Base-by-base conservation (phyloP, 2,113 vertebrate genomes). In the Syrrhaptes paradoxus region DNA sequence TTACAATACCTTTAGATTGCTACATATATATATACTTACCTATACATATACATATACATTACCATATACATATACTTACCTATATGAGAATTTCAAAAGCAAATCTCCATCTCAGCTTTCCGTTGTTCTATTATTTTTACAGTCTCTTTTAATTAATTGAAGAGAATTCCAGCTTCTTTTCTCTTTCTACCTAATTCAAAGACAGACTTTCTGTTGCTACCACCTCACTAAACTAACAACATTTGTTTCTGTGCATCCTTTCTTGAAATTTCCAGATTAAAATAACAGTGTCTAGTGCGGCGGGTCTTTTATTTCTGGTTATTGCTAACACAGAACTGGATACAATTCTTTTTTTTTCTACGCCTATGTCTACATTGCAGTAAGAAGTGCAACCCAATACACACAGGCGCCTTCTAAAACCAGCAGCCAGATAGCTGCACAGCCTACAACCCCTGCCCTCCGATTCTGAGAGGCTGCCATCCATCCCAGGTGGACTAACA, bases 381-480 rank as follows among this genome's bases (percentile, higher is more conserved):
- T 16, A 28, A n/a, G 34, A 59, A 57, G 17, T 9, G 24, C 13
- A 52, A 24, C 32, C 48, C 68, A 26, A 24, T 1, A 19, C 51
- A 62, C 48, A 8, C 7, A 13, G 26, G 59, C 28, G 63, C 9
- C 26, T 61, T n/a, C 36, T 34, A 9, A 41, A 55, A 13, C 49
- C 55, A 41, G 68, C 36, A 55, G 67, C 61, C 13, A 41, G 41
- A 13, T 14, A 41, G 41, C 41, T 41, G 58, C 58, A 32, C 24
- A 66, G 59, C 36, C 78, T 21, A 4, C 51, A 41, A 17, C 29
- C 54, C 18, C 73, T 67, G 48, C 31, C 18, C 29, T 19, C 28
- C 0, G 11, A 8, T 55, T 24, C 46, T 2, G n/a, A 48, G 71
- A 6, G 10, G 0, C 4, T 9, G n/a, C 49, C 25, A 21, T 10